Evolutionary conservation across 2,888 invertebrate species (phyloP).

Genomic region (Mimas tiliae): DNA sequence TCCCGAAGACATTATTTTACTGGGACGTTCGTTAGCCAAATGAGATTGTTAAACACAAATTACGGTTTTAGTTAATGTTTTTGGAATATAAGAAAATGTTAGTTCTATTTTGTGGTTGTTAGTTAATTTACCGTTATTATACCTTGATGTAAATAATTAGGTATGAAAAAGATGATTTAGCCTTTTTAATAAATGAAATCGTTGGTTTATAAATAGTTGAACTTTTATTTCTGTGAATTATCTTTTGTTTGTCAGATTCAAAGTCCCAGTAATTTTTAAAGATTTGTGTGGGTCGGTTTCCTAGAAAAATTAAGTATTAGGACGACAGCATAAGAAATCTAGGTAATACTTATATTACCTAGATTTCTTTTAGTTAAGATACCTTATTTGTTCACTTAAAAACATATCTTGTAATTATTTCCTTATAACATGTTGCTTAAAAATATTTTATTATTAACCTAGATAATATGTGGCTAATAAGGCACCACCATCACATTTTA

Average conservation of each 20-base stretch:
- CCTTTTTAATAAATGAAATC: not conserved
- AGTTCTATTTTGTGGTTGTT: not conserved
- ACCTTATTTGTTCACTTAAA: no score
- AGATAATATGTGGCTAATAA: no score
- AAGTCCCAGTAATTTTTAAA: not conserved
- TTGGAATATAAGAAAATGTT: conserved; percentile 5
- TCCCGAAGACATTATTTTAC: not conserved
- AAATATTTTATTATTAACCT: no score
- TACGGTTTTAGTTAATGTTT: conserved; percentile 12
- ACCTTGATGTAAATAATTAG: not conserved
- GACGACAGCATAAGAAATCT: not conserved
- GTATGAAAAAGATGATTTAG: not conserved
- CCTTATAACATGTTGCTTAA: no score
- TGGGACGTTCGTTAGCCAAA: conserved; percentile 8
- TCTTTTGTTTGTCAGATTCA: not conserved
- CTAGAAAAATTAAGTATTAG: not conserved
- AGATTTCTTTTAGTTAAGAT: no score
- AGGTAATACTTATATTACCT: no score
- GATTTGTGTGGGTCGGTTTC: not conserved
- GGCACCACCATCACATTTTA: no score
- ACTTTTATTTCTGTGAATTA: not conserved
- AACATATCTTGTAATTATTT: no score
- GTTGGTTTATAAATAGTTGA: not conserved
- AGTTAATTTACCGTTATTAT: not conserved
- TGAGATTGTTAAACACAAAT: conserved; percentile 19